Percentiles rank a stretch among this genome's conserved stretches.
These are phyloP conservation scores for Montipora capricornis DNA, from an alignment of 64 coral and sea anemone species.

Conservation along the genomic window DNA sequence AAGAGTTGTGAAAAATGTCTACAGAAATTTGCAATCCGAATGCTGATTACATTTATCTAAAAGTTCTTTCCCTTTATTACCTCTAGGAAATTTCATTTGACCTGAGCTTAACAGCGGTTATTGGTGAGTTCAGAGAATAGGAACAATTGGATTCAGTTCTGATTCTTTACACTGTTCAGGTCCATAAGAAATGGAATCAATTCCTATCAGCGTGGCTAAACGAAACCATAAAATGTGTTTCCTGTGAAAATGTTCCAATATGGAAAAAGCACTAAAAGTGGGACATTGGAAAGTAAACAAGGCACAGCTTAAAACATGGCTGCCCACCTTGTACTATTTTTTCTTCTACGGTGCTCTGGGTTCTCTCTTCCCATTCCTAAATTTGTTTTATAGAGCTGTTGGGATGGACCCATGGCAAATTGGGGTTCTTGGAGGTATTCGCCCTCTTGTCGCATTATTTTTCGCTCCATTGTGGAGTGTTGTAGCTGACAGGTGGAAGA, in stretches of 20 bases:
- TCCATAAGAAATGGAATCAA: no score
- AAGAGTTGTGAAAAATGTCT: slow-evolving; percentile 3
- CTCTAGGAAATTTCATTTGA: neutral
- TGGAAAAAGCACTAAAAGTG: slow-evolving; percentile 21
- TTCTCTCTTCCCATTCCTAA: slow-evolving; percentile 82
- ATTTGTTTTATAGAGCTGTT: slow-evolving; percentile 79
- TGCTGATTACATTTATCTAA: neutral
- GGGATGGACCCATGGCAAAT: slow-evolving; percentile 90
- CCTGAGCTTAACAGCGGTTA: no score
- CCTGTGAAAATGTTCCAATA: neutral
- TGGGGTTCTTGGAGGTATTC: slow-evolving; percentile 86
- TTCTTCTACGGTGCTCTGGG: slow-evolving; percentile 88
- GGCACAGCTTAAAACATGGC: slow-evolving; percentile 71
- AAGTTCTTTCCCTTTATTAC: neutral
- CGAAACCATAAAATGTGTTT: neutral
- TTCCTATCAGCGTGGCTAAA: neutral
- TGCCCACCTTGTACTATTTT: slow-evolving; percentile 85
- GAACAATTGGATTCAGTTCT: no score
- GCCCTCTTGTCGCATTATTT: slow-evolving; percentile 76
- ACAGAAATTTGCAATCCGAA: neutral
- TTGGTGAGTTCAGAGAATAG: no score
- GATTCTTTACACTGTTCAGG: no score
- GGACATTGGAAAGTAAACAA: slow-evolving; percentile 79
- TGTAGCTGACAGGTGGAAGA: slow-evolving; percentile 75
- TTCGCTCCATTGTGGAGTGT: slow-evolving; percentile 83